phyloP scores from a whole-genome alignment of 2,113 vertebrate genomes.

The Empidonax alnorum region DNA sequence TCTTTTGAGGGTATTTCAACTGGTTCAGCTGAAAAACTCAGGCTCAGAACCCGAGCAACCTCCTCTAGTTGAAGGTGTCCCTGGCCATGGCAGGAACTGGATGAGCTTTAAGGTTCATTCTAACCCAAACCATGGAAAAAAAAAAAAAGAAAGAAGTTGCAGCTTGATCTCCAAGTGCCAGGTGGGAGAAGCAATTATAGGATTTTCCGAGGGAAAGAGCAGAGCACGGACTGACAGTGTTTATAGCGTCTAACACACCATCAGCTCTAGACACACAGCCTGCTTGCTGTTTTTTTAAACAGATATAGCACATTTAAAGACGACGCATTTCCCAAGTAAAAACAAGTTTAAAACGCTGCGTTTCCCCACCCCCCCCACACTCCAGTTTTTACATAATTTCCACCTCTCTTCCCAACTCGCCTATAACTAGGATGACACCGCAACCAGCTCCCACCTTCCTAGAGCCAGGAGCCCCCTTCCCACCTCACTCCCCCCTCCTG shows the following conservation, averaged over 20 bases:
- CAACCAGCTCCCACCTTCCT: neutral
- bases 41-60: neutral
- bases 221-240: rapidly evolving
- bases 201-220: rapidly evolving
- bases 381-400: neutral
- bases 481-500: rapidly evolving
- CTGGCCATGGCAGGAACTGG: neutral
- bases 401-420: neutral
- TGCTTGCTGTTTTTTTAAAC: neutral
- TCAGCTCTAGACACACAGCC: neutral
- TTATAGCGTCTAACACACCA: neutral
- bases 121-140: neutral
- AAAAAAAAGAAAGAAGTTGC: rapidly evolving
- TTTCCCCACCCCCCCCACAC: too few species aligned
- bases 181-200: neutral
- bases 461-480: neutral
- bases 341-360: neutral
- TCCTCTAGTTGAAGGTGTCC: too few species aligned
- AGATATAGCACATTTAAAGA: rapidly evolving
- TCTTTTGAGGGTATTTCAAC: neutral
- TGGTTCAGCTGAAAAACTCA: neutral
- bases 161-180: neutral
- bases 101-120: neutral
- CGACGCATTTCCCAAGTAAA: neutral
- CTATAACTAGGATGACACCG: too few species aligned